Conservation (phyloP, 2,888 invertebrate species). For the Epirrita christyi region DNA sequence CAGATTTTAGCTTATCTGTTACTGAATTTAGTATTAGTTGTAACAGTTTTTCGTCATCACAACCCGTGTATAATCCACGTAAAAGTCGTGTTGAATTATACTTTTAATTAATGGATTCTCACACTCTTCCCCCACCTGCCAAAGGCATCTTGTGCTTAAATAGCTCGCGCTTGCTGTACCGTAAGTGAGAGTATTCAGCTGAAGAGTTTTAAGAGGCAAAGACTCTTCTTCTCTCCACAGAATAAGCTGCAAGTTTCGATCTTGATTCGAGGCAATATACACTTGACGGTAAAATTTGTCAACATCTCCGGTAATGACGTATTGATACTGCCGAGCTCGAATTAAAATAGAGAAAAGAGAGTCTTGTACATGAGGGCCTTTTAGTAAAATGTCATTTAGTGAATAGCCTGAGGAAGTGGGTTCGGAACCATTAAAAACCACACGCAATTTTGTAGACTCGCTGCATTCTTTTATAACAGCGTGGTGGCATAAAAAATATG, state of each 20-base stretch:
- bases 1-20: too few relatives aligned
- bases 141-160: slow-evolving; percentile 34
- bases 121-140: slow-evolving; percentile 32
- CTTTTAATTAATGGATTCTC: slow-evolving; percentile 21
- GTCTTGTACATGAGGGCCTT: too few relatives aligned
- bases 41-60: not conserved
- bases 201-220: not conserved
- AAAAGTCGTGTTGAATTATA: slow-evolving; percentile 41
- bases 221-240: slow-evolving; percentile 29
- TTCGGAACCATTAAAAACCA: too few relatives aligned
- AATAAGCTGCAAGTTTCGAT: slow-evolving; percentile 39
- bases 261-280: not conserved
- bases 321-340: not conserved
- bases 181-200: not conserved
- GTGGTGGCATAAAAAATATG: too few relatives aligned
- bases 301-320: not conserved
- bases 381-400: too few relatives aligned
- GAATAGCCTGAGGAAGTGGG: too few relatives aligned
- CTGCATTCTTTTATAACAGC: too few relatives aligned
- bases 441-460: too few relatives aligned
- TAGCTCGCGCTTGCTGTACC: not conserved
- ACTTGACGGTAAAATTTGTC: too few relatives aligned
- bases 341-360: not conserved
- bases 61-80: slow-evolving; percentile 20
- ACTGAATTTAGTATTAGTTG: too few relatives aligned